phyloP scores from a whole-genome alignment of 35 echinoderm and acorn worm genomes.

The Amphiura filiformis region DNA sequence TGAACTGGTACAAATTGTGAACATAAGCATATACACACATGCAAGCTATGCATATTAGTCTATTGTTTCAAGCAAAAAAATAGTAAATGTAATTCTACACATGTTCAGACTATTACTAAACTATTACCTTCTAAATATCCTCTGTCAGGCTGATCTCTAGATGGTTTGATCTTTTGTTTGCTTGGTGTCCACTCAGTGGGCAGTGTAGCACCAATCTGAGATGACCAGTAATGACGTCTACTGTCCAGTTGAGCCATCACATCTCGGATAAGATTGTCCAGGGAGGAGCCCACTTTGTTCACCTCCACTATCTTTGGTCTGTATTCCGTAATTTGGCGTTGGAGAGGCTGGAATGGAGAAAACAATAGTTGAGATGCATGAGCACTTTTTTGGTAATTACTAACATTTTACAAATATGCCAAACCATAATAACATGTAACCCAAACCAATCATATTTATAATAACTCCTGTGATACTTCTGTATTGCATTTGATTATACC shows the following conservation, averaged over 20 bases:
- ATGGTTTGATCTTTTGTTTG: conserved; percentile 23
- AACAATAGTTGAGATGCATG: not conserved
- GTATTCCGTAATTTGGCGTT: conserved; percentile 89
- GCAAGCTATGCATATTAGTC: no score
- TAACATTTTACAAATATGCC: not conserved
- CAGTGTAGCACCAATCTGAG: conserved; percentile 78
- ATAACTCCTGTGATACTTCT: no score
- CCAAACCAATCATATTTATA: no score
- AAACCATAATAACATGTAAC: not conserved
- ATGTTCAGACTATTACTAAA: no score
- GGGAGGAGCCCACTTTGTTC: conserved; percentile 83
- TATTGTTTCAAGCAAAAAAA: no score
- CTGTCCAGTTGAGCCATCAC: conserved; percentile 58
- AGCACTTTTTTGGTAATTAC: not conserved
- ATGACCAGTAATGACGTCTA: conserved; percentile 92
- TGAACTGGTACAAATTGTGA: not conserved
- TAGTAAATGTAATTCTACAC: no score
- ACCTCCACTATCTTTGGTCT: conserved; percentile 93
- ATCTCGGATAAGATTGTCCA: conserved; percentile 82
- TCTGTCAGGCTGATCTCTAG: conserved; percentile 29
- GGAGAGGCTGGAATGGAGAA: conserved; percentile 59
- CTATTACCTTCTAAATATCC: conserved; percentile 50
- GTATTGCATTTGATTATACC: no score
- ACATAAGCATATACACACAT: no score
- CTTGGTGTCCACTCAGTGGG: conserved; percentile 89